These are phyloP conservation scores for Iselma pallidipennis DNA, from an alignment of 2,888 invertebrate genomes.

Conservation along the genomic window DNA sequence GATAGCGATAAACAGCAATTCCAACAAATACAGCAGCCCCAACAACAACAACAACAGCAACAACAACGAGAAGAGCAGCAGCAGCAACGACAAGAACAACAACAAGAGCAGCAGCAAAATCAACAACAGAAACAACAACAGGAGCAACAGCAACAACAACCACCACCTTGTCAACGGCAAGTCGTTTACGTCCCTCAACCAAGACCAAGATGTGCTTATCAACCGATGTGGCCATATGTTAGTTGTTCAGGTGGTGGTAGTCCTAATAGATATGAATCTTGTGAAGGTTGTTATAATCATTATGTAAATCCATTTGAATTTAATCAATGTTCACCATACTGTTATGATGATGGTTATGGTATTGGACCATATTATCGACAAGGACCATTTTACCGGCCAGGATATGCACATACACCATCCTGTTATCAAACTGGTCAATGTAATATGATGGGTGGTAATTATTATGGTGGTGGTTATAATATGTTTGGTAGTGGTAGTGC, in stretches of 20 bases:
- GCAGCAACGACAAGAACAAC: no score
- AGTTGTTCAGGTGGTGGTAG: slow-evolving; percentile 13
- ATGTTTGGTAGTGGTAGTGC: no score
- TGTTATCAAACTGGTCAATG: slow-evolving; percentile 33
- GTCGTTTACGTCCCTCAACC: slow-evolving; percentile 51
- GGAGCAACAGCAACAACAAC: slow-evolving; percentile 27
- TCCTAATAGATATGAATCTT: slow-evolving; percentile 26
- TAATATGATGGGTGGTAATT: background rate
- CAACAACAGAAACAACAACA: no score
- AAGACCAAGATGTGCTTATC: slow-evolving; percentile 49
- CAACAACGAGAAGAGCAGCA: no score
- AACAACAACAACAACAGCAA: slow-evolving; percentile 46
- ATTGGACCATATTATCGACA: slow-evolving; percentile 46
- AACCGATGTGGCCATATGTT: slow-evolving; percentile 50
- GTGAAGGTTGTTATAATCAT: slow-evolving; percentile 51
- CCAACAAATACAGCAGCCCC: slow-evolving; percentile 35
- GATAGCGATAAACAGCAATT: slow-evolving; percentile 23
- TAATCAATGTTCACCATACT: slow-evolving; percentile 38
- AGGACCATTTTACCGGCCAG: slow-evolving; percentile 45
- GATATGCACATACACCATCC: slow-evolving; percentile 39
- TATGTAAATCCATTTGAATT: slow-evolving; percentile 33
- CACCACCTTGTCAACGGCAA: slow-evolving; percentile 43
- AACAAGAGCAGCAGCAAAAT: no score
- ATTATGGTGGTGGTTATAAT: background rate
- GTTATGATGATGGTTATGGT: slow-evolving; percentile 49